phyloP scores from a whole-genome alignment of 2,888 invertebrate genomes.

The Agonum fuliginosum region DNA sequence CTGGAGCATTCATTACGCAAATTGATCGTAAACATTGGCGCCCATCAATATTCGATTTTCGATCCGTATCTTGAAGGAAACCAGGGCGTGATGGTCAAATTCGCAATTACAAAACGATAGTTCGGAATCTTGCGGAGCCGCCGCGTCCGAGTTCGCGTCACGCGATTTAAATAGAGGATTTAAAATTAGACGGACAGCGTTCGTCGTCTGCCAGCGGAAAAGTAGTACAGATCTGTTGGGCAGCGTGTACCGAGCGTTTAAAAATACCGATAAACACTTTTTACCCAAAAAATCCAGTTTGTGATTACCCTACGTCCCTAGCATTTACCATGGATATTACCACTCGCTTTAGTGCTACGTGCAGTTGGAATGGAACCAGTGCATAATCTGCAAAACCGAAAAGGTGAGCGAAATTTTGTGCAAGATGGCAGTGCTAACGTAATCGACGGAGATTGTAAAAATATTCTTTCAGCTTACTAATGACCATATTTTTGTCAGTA shows the following conservation, averaged over 20 bases:
- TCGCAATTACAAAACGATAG: slow-evolving; percentile 58
- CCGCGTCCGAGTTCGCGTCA: slow-evolving; percentile 66
- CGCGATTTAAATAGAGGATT: slow-evolving; percentile 67
- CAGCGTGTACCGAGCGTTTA: slow-evolving; percentile 66
- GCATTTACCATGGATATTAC: slow-evolving; percentile 19
- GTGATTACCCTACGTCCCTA: slow-evolving; percentile 10
- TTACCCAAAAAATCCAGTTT: slow-evolving; percentile 9
- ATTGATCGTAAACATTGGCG: neutral
- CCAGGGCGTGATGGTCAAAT: slow-evolving; percentile 45
- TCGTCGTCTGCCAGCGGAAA: slow-evolving; percentile 68
- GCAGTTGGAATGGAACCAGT: slow-evolving; percentile 43
- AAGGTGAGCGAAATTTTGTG: slow-evolving; percentile 38
- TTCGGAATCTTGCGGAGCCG: slow-evolving; percentile 47
- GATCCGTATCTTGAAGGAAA: neutral
- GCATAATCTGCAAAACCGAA: slow-evolving; percentile 3
- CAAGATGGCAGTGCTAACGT: slow-evolving; percentile 24
- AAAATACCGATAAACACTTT: slow-evolving; percentile 61
- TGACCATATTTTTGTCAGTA: neutral
- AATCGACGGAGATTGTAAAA: neutral
- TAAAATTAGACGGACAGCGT: slow-evolving; percentile 65
- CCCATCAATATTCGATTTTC: neutral
- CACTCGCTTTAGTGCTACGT: neutral
- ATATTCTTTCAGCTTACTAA: neutral
- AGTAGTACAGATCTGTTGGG: slow-evolving; percentile 67
- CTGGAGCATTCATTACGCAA: neutral